These are phyloP conservation scores for Cariama cristata DNA, from an alignment of 2,113 vertebrate species.

Conservation along the genomic window DNA sequence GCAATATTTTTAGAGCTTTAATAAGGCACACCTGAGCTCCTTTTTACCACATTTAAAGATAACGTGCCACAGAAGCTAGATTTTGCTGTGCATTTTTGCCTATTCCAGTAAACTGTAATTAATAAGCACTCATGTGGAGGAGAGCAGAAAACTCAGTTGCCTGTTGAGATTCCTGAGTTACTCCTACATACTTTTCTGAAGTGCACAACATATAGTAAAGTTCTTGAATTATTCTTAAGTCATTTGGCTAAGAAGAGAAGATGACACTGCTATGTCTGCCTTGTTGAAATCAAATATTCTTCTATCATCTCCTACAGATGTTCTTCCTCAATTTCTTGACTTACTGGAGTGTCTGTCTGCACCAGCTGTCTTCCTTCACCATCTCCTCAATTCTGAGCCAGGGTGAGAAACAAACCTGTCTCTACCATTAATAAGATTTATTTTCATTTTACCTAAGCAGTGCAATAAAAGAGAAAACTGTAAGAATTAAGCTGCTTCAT, in stretches of 20 bases:
- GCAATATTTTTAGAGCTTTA: slow-evolving; percentile 49
- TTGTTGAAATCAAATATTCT: slow-evolving; percentile 17
- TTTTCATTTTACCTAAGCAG: slow-evolving; percentile 7
- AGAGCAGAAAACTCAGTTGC: slow-evolving; percentile 11
- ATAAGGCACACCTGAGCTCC: slow-evolving; percentile 40
- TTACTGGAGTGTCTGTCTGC: not conserved
- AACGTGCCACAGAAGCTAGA: not conserved
- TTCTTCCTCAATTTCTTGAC: slow-evolving; percentile 37
- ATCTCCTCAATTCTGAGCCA: not conserved
- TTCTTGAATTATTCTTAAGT: slow-evolving; percentile 21
- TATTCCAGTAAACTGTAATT: slow-evolving; percentile 31
- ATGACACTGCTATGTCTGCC: slow-evolving; percentile 13
- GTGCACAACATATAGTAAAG: slow-evolving; percentile 21
- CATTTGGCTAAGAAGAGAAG: not conserved
- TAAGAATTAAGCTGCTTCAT: not conserved
- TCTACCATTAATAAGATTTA: slow-evolving; percentile 19
- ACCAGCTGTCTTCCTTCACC: slow-evolving; percentile 45
- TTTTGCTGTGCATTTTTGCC: slow-evolving; percentile 14
- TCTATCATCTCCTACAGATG: slow-evolving; percentile 9
- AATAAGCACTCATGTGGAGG: slow-evolving; percentile 10
- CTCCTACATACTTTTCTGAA: slow-evolving; percentile 33
- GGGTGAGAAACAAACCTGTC: slow-evolving; percentile 10
- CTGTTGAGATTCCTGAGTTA: slow-evolving; percentile 10
- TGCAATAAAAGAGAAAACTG: not conserved
- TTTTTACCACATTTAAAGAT: slow-evolving; percentile 48